A percentile compares a stretch with the other conserved stretches of the same genome.
Conservation (phyloP, 2,113 vertebrate species). For the Oreochromis tanganicae region DNA sequence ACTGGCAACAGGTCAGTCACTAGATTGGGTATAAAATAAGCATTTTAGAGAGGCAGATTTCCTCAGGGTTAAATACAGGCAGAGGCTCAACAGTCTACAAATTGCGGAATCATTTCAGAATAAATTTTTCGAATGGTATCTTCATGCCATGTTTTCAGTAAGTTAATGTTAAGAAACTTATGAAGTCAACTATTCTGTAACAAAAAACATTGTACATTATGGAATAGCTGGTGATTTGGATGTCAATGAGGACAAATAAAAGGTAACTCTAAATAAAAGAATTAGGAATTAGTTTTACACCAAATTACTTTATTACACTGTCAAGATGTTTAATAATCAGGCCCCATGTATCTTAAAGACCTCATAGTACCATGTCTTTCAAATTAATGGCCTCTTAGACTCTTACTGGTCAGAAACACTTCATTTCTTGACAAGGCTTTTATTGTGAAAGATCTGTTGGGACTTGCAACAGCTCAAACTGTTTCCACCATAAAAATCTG, state of each 20-base stretch:
- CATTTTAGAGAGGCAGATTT: neutral
- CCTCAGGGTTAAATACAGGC: neutral
- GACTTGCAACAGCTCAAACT: neutral
- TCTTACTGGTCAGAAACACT: neutral
- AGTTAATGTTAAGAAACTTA: neutral
- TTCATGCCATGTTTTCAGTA: neutral
- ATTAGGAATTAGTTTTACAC: too few species aligned
- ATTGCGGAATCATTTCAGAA: neutral
- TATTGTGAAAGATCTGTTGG: neutral
- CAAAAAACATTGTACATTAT: neutral
- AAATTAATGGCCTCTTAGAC: neutral
- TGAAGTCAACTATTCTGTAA: neutral
- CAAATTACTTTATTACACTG: neutral
- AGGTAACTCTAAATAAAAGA: neutral
- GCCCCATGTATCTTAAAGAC: neutral
- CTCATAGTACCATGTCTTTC: neutral
- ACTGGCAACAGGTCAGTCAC: neutral
- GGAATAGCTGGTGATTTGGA: neutral
- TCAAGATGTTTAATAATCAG: neutral
- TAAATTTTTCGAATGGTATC: fast-evolving
- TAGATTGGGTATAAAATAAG: fast-evolving
- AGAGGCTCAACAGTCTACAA: neutral
- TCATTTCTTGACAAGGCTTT: fast-evolving
- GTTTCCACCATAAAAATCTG: neutral
- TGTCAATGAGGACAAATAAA: neutral